Base-by-base conservation (phyloP, 2,797 vertebrate genomes). In the Phrynocephalus guinanensis region DNA sequence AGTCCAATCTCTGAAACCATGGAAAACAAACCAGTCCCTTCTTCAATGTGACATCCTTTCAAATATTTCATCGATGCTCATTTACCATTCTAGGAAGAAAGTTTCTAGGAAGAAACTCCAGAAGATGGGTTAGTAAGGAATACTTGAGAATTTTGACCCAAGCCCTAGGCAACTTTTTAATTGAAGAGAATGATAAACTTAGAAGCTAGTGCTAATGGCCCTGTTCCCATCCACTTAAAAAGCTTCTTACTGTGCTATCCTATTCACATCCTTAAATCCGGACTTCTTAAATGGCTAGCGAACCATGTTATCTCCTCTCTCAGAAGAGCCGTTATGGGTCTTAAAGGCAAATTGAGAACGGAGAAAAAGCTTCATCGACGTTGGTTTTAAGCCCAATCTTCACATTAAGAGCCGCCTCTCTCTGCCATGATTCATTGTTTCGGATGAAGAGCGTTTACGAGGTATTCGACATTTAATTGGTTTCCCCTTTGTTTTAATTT, bases 281-380 rank as follows among this genome's bases (percentile, higher is more conserved):
- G 79, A 77, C 86, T 93, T 95, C 94, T 91, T 91, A 92, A 91
- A 90, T 66, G 92, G 56, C 78, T 48, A 89, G 85, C 85, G 91
- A 89, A 92, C 75, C 33, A 1, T 33, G 76, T 90, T 93, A 92
- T 91, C 89, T 72, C 88, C 68, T 89, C 86, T 90, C 90, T 91
- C 56, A 1, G 91, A 95, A 94, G 88, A 91, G 83, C 90, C 28
- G 28, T 94, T 95, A 91, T 88, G 86, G 90, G 79, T 10, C 83
- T 9, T 87, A 76, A 88, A 80, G 90, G 95, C 91, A 94, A 90
- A 87, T 88, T 56, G 5, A 60, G 83, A 22, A 48, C 79, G 93
- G 89, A 93, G 87, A 67, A 56, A 52, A 90, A 92, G 84, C 83
- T 92, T 93, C 92, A 95, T 94, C 91, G 95, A 87, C 86, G 68